These are phyloP conservation scores for Macrophya alboannulata DNA, from an alignment of 2,888 invertebrate species.

Conservation along the genomic window DNA sequence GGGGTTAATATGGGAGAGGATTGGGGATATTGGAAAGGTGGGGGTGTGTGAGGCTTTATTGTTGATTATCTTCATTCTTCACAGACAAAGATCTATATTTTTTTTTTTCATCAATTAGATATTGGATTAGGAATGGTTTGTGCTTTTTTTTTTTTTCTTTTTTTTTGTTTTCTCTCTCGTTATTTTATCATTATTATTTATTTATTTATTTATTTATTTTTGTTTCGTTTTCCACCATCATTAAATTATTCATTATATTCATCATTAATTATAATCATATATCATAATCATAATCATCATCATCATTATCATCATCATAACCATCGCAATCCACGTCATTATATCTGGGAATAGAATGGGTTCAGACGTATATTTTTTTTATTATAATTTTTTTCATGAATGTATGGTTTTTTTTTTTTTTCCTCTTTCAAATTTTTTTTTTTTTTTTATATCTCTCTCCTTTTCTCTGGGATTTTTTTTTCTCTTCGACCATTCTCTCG, in stretches of 20 bases:
- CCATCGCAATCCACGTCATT: not conserved
- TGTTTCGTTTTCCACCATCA: not conserved
- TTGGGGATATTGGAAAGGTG: not conserved
- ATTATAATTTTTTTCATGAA: too few relatives aligned
- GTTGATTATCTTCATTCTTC: slow-evolving; percentile 10
- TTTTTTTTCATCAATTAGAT: not conserved
- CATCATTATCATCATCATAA: slow-evolving; percentile 13
- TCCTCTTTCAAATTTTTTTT: slow-evolving; percentile 61
- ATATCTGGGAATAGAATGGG: not conserved
- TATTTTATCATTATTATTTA: not conserved
- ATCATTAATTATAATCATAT: slow-evolving; percentile 8
- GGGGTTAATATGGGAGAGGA: not conserved
- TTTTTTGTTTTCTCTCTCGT: slow-evolving; percentile 56
- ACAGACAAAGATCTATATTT: not conserved
- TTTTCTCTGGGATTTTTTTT: too few relatives aligned
- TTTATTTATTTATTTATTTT: not conserved
- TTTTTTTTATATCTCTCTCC: too few relatives aligned
- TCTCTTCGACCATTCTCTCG: too few relatives aligned
- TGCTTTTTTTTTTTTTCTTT: not conserved
- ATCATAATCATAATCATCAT: slow-evolving; percentile 25
- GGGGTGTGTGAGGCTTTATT: not conserved
- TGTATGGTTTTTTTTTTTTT: slow-evolving; percentile 44
- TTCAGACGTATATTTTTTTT: not conserved
- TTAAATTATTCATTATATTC: slow-evolving; percentile 19
- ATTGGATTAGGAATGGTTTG: slow-evolving; percentile 35